Conservation (phyloP, 2,797 vertebrate species). For the Phaenicophaeus curvirostris region DNA sequence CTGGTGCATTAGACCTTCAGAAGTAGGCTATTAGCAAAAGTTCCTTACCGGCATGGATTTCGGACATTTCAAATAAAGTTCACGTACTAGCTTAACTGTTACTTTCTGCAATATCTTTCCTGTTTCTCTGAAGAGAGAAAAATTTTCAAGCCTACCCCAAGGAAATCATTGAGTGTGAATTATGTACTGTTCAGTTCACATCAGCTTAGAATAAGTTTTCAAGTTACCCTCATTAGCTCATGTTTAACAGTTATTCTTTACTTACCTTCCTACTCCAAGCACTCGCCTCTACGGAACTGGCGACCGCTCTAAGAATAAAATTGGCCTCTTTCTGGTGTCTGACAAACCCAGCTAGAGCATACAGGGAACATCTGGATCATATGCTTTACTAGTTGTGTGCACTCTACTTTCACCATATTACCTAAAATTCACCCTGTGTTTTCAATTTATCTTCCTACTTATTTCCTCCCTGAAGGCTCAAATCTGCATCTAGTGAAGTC, state of each 20-base stretch:
- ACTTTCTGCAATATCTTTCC: background rate
- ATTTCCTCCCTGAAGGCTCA: constrained; percentile 14
- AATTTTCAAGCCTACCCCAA: background rate
- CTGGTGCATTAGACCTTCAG: background rate
- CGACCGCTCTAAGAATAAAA: background rate
- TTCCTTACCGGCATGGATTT: background rate
- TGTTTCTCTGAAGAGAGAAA: background rate
- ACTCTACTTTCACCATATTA: background rate
- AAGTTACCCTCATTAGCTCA: background rate
- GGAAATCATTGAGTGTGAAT: background rate
- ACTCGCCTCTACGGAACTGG: background rate
- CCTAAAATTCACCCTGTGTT: constrained; percentile 15
- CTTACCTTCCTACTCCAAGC: background rate
- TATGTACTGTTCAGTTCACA: background rate
- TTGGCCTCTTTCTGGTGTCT: background rate
- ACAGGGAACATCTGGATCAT: constrained; percentile 1
- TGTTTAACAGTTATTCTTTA: background rate
- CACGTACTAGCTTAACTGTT: background rate
- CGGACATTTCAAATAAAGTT: background rate
- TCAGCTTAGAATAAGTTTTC: background rate
- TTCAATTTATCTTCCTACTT: constrained; percentile 24
- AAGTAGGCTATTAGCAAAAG: background rate
- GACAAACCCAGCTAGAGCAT: background rate
- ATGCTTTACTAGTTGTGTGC: background rate
- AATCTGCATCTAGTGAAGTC: constrained; percentile 31